Base-by-base conservation (phyloP, 2,113 vertebrate genomes). In the Aepyceros melampus region DNA sequence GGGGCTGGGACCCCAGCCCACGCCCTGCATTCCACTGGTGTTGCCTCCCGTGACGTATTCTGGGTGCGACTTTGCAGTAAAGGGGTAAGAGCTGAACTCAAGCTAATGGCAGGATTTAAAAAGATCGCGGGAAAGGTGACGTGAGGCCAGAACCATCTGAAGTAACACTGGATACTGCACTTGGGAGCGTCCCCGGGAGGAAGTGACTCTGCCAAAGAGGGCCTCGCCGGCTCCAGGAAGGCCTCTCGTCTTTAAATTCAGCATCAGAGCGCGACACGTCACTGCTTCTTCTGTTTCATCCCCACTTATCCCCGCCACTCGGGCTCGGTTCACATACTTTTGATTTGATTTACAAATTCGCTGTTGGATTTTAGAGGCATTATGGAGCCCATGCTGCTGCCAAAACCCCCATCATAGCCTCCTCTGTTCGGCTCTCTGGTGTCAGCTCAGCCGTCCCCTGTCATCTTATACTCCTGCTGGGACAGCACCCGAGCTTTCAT, bases 301-400 rank as follows among this genome's bases (percentile, higher is more conserved):
- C 55, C 71, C 67, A 40, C 96, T 92, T 90, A 51, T 27, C 83
- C 64, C 86, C 88, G 82, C 82, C 27, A 0, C 23, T 21, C 6
- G 25, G 43, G 95, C 87, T 67, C 74, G 13, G 21, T 43, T 43
- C 64, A 27, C 81, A 16, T 11, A 27, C 71, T 67, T 95, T n/a
- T 96, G 94, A 96, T 96, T 97, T 95, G 96, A 98, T 98, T 98
- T 96, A 85, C 96, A 97, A 94, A 89, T 90, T 97, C 19, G 31
- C 87, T 79, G 76, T 92, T 95, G 95, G 62, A 91, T 98, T 98
- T 95, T 81, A 40, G 60, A 85, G 78, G 92, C 97, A 94, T 97
- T 55, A 92, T 25, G 90, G 79, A n/a, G 29, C 29, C 40, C 5
- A 6, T 13, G 71, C 84, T 3, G 78, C 64, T 89, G 97, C 96